Evolutionary conservation across 2,113 vertebrate genomes (phyloP).

Genomic region (Calypte anna): DNA sequence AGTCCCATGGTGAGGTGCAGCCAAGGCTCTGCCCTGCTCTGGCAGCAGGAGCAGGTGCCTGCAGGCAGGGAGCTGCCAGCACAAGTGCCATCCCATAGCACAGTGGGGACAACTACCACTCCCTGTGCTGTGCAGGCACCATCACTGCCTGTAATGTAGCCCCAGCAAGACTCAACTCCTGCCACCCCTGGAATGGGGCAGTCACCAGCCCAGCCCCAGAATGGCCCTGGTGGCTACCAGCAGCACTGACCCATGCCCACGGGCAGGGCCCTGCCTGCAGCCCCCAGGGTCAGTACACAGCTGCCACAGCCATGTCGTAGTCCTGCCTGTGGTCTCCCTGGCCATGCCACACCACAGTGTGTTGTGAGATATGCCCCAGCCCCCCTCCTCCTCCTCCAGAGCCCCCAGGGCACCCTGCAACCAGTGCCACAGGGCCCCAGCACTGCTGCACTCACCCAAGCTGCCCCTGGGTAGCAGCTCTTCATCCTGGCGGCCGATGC

Average conservation of each 20-base stretch:
- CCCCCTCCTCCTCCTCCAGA: neutral
- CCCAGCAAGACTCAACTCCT: rapidly evolving
- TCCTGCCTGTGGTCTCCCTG: neutral
- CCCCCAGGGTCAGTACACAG: neutral
- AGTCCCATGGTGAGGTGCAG: neutral
- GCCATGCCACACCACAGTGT: rapidly evolving
- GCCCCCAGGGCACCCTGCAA: neutral
- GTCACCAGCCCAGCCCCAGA: rapidly evolving
- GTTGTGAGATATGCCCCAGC: neutral
- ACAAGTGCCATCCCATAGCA: rapidly evolving
- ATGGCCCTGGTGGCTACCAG: too few species aligned
- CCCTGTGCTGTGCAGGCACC: neutral
- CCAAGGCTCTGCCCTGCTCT: neutral
- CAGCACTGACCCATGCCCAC: rapidly evolving
- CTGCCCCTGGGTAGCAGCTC: neutral
- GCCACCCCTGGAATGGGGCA: rapidly evolving
- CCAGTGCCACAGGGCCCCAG: rapidly evolving
- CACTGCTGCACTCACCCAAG: constrained; percentile 19
- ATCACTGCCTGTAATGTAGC: rapidly evolving
- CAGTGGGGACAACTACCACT: neutral
- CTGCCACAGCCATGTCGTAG: rapidly evolving
- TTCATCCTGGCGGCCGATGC: constrained; percentile 28
- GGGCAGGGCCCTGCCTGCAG: neutral
- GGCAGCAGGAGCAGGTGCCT: too few species aligned
- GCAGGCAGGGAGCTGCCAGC: rapidly evolving